Percentiles rank a stretch among this genome's conserved stretches.
Evolutionary conservation across 2,797 vertebrate species (phyloP).

Genomic region (Chromobotia macracanthus): DNA sequence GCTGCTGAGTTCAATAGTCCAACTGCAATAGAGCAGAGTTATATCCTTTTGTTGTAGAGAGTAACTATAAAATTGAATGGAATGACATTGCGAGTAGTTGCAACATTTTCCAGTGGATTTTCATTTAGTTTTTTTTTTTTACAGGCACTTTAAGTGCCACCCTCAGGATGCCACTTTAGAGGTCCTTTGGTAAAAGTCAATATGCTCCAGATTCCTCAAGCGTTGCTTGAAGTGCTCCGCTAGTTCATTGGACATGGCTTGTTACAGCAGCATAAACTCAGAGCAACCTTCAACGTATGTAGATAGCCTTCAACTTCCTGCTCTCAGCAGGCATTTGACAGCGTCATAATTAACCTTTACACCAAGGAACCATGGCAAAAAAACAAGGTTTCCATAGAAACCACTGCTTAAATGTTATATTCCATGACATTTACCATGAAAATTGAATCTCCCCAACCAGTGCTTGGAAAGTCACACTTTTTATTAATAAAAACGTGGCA

Average conservation of each 20-base stretch:
- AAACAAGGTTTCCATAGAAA: slow-evolving; percentile 69
- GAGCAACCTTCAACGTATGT: slow-evolving; percentile 31
- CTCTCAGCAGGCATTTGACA: slow-evolving; percentile 46
- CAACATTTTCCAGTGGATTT: neutral
- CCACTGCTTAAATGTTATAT: slow-evolving; percentile 67
- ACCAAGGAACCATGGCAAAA: slow-evolving; percentile 65
- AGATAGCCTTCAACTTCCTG: slow-evolving; percentile 64
- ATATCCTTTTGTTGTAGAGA: neutral
- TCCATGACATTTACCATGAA: slow-evolving; percentile 80
- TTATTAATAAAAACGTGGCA: slow-evolving; percentile 75
- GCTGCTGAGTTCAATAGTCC: neutral
- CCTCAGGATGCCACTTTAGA: slow-evolving; percentile 39
- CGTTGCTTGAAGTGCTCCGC: slow-evolving; percentile 45
- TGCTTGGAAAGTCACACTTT: slow-evolving; percentile 70
- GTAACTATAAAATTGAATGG: neutral
- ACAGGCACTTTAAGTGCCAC: slow-evolving; percentile 31
- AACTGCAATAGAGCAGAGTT: neutral
- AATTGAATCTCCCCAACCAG: slow-evolving; percentile 77
- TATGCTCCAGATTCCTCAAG: slow-evolving; percentile 40
- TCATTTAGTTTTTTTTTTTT: neutral
- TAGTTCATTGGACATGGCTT: slow-evolving; percentile 37
- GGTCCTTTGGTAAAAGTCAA: slow-evolving; percentile 28
- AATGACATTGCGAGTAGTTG: neutral
- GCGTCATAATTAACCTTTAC: slow-evolving; percentile 79
- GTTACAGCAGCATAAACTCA: slow-evolving; percentile 16